Evolutionary conservation across 30 jellyfish, hydroid and myxozoan species (phyloP), one percentile per base, ranked within the genome.

Genomic region (Catostylus mosaicus): DNA sequence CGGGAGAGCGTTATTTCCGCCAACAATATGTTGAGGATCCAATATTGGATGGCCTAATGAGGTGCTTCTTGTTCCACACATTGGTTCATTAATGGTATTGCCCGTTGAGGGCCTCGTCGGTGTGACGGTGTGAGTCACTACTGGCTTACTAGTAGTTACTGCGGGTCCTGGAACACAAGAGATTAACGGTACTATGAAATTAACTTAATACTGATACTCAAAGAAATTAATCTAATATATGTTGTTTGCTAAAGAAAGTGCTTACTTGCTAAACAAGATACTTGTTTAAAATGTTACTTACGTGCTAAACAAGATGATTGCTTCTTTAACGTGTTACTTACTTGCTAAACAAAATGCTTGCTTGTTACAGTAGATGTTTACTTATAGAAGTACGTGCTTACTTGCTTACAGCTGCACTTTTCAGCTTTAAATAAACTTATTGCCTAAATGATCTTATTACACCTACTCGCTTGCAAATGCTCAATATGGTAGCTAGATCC

Each of bases 21-120:
- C 91, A n/a, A 81, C 91, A 36, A 81, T 81, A 22, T 67, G 72
- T 32, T 81, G 91, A 0, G 91, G 91, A 26, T 62, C 46, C 63
- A 79, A 22, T 18, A 43, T 70, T 40, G 91, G 91, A 50, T 81
- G 91, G 1, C 71, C 67, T 24, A 81, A 38, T 34, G 37, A 35
- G n/a, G 0, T 16, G 3, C 77, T 60, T 67, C 91, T 81, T 27
- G 91, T 81, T 1, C 91, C 91, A 54, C 91, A 81, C 12, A 81
- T 51, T 22, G 91, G 67, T 36, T 67, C 69, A 36, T 68, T 81
- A 5, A 68, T 29, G 31, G 57, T 65, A n/a, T 32, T 65, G 5
- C 71, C 71, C 23, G 71, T 59, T 18, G 40, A 1, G 20, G 71
- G 71, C 38, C 23, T 20, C 20, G 63, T 48, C 54, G 54, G 54